phyloP scores from a whole-genome alignment of 2,797 vertebrate species.

The Pseudocheirus occidentalis region DNA sequence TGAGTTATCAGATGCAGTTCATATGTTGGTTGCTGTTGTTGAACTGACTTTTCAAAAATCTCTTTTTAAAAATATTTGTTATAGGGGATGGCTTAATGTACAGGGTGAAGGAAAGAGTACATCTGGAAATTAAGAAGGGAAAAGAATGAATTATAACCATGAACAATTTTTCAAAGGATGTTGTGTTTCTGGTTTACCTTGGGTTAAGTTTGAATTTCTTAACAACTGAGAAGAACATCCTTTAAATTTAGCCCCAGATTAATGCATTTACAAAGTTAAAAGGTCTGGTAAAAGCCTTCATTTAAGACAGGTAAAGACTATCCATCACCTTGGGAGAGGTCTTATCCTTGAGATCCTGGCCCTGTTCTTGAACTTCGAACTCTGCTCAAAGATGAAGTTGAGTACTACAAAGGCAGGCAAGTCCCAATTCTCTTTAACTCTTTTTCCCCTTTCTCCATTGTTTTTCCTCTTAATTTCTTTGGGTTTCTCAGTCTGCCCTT shows the following conservation, averaged over 20 bases:
- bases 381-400: neutral
- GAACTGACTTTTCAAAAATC: neutral
- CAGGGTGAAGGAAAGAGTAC: neutral
- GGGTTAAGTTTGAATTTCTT: neutral
- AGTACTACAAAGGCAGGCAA: neutral
- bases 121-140: neutral
- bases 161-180: neutral
- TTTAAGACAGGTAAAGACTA: neutral
- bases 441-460: neutral
- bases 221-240: neutral
- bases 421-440: neutral
- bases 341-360: neutral
- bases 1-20: neutral
- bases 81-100: neutral
- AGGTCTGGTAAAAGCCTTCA: neutral
- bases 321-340: neutral
- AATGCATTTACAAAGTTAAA: neutral
- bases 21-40: neutral
- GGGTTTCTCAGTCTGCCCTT: neutral
- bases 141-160: neutral
- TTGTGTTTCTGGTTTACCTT: neutral
- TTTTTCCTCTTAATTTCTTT: neutral
- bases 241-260: neutral
- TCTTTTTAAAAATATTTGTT: neutral
- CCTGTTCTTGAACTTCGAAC: neutral